A percentile compares a stretch with the other conserved stretches of the same genome.
phyloP scores from a whole-genome alignment of 2,797 vertebrate genomes.

The Sebastes iracundus region DNA sequence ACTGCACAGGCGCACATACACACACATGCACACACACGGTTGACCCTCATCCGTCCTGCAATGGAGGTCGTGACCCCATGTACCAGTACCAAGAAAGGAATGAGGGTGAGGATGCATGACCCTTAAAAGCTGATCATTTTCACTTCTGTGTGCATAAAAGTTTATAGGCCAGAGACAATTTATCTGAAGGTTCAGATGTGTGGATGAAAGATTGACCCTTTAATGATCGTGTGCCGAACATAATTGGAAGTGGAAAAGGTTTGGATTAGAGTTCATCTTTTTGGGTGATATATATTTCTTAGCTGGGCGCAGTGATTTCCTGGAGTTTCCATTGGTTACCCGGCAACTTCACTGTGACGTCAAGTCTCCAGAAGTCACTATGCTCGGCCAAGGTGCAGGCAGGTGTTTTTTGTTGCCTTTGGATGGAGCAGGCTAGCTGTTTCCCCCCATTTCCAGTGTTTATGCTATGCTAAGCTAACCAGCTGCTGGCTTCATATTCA shows the following conservation, averaged over 20 bases:
- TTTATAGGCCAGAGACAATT: conserved; percentile 5
- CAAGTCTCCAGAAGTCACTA: not conserved
- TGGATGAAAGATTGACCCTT: not conserved
- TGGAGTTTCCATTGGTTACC: not conserved
- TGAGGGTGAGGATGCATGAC: conserved; percentile 65
- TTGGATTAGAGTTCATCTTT: not conserved
- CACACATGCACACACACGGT: conserved; percentile 21
- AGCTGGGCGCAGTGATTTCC: not conserved
- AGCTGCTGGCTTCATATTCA: not conserved
- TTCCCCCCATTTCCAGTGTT: not conserved
- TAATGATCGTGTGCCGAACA: not conserved
- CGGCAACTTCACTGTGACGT: not conserved
- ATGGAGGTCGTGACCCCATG: conserved; percentile 74
- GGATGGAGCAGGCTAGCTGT: not conserved
- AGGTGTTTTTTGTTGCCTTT: not conserved
- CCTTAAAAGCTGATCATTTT: conserved; percentile 63
- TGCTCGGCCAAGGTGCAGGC: not conserved
- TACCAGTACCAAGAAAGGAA: conserved; percentile 66
- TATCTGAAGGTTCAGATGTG: not conserved
- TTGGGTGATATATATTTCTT: not conserved
- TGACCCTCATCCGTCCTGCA: conserved; percentile 67
- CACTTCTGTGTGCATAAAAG: conserved; percentile 29
- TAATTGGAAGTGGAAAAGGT: not conserved
- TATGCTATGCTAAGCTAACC: conserved; percentile 5
- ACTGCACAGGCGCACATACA: conserved; percentile 42